Percentiles rank a stretch among this genome's conserved stretches.
Evolutionary conservation across 92 coral and sea anemone genomes (phyloP).

Genomic region (Ricordea florida): DNA sequence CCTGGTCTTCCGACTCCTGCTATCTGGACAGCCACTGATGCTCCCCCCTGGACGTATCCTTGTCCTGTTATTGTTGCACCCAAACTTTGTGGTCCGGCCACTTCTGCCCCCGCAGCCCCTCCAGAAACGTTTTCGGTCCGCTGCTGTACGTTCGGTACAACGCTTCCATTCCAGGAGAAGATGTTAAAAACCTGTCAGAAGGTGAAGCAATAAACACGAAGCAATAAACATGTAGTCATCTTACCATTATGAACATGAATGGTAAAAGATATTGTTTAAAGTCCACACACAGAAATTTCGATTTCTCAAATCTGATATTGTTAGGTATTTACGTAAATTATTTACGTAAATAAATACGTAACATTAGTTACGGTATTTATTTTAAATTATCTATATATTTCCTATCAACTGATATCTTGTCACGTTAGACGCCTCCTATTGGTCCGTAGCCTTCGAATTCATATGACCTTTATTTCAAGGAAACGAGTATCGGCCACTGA

Average conservation of each 20-base stretch:
- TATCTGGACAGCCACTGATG: neutral
- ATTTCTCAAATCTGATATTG: neutral
- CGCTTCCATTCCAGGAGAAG: slow-evolving; percentile 8
- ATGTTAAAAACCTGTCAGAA: slow-evolving; percentile 17
- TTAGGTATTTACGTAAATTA: neutral
- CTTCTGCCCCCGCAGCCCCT: neutral
- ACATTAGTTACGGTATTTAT: too few species aligned
- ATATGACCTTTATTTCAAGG: too few species aligned
- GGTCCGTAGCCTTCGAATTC: too few species aligned
- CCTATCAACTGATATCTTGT: too few species aligned
- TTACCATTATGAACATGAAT: too few species aligned
- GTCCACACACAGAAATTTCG: too few species aligned
- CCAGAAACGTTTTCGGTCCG: neutral
- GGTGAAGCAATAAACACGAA: too few species aligned
- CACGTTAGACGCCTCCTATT: too few species aligned
- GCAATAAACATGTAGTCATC: too few species aligned
- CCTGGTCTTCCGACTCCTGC: neutral
- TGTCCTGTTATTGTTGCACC: neutral
- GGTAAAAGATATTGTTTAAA: too few species aligned
- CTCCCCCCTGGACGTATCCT: neutral
- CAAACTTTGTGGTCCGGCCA: neutral
- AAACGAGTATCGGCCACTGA: too few species aligned
- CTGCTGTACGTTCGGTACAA: neutral
- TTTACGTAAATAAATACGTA: neutral
- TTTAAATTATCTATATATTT: too few species aligned